These are phyloP conservation scores for Smittia aterrima DNA, from an alignment of 2,888 invertebrate genomes.

Conservation along the genomic window DNA sequence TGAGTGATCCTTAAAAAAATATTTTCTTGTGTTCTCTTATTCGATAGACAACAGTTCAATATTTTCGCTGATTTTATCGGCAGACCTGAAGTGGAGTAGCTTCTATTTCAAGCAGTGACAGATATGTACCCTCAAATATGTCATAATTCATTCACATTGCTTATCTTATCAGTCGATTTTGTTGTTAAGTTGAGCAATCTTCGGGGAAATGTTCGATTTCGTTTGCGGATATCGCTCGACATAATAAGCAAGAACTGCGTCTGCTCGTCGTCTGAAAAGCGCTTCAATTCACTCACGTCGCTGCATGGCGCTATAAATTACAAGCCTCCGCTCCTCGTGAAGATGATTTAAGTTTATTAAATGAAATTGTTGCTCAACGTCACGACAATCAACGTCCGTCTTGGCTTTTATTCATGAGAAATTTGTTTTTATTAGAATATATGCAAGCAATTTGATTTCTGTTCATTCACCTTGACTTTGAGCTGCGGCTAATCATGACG, in stretches of 20 bases:
- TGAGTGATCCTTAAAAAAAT: no score
- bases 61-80: no score
- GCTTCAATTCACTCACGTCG: not conserved
- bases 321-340: not conserved
- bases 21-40: no score
- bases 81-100: no score
- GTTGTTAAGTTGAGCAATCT: no score
- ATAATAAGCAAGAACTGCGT: not conserved
- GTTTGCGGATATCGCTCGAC: no score
- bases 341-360: conserved; percentile 3
- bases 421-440: conserved; percentile 26
- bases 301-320: conserved; percentile 6
- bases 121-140: no score
- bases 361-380: not conserved
- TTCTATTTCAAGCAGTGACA: no score
- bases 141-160: no score
- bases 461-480: conserved; percentile 40
- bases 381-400: not conserved
- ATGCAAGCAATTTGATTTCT: conserved; percentile 39
- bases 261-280: not conserved
- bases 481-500: not conserved
- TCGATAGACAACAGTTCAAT: no score
- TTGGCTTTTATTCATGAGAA: not conserved
- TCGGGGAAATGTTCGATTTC: no score
- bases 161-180: no score